Percentiles rank a stretch among this genome's conserved stretches.
phyloP scores from a whole-genome alignment of 2,888 invertebrate genomes.

The Sphaerophoria rueppellii region DNA sequence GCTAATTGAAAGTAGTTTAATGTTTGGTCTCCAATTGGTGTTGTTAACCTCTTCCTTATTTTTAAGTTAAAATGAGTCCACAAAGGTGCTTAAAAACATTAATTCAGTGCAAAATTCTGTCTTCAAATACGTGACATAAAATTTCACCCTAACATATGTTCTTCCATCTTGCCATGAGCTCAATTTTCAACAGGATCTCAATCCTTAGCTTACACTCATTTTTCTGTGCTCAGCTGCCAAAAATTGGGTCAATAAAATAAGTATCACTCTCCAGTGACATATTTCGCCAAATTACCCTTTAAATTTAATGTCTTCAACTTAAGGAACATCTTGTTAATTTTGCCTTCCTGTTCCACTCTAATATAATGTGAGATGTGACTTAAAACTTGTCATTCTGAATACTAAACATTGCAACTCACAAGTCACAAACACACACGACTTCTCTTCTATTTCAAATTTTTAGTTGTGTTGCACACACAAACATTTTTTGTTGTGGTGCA shows the following conservation, averaged over 20 bases:
- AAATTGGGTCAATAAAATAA: constrained; percentile 13
- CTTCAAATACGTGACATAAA: too few species aligned
- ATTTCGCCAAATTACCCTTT: background rate
- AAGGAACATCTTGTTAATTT: constrained; percentile 1
- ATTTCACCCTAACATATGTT: too few species aligned
- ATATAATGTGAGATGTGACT: constrained; percentile 12
- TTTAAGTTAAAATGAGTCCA: too few species aligned
- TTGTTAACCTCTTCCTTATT: too few species aligned
- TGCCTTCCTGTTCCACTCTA: background rate
- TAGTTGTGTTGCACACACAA: background rate
- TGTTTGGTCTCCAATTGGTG: too few species aligned
- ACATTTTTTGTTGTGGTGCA: background rate
- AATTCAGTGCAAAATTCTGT: too few species aligned
- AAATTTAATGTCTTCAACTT: background rate
- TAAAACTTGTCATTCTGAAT: background rate
- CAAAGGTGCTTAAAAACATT: too few species aligned
- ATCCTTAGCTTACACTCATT: too few species aligned
- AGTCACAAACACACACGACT: background rate
- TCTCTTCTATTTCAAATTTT: background rate
- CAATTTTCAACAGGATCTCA: too few species aligned
- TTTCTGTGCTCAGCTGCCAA: background rate
- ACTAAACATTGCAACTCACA: background rate
- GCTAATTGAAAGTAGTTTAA: too few species aligned
- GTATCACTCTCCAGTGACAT: background rate
- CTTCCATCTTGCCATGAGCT: too few species aligned